Base-by-base conservation (phyloP, 2,113 vertebrate species). In the Gadus chalcogrammus region DNA sequence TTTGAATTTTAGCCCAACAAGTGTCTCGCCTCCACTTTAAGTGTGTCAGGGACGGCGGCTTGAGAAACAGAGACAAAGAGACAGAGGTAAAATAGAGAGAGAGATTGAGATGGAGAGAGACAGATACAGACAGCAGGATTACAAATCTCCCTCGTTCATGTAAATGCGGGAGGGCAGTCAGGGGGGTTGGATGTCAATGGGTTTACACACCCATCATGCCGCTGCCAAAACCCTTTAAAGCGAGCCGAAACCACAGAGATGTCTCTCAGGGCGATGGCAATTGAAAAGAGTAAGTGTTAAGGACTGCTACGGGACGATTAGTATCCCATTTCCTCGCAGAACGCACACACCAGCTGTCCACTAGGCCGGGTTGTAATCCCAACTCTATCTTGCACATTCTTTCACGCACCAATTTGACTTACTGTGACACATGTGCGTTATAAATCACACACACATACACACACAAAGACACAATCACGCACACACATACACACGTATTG, bases 271-370 rank as follows among this genome's bases (percentile, higher is more conserved):
- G 27, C 62, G 7, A 60, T 73, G 35, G 61, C 17, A 66, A 75
- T 65, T 79, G 72, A 60, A 77, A 53, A 72, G n/a, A 35, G 31
- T 35, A 35, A 35, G 31, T n/a, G n/a, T 71, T 74, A 38, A 27
- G 20, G 68, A 18, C 80, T 35, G 59, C 66, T 64, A 15, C 69
- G 62, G 22, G 65, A 63, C 64, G 28, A 68, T 68, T 61, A 38
- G 63, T 67, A 75, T 62, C 35, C 1, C 70, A 38, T 73, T 61
- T 74, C 60, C 31, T 28, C 74, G 69, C 64, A 76, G 81, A 78
- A 60, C 58, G 18, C 58, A 65, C 27, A 60, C 75, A 80, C 68
- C 80, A 84, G 83, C 80, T 83, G 83, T 83, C 67, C 76, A 31
- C 74, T 76, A 71, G 72, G 48, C 67, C 67, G 68, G 67, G 75